Base-by-base conservation (phyloP, 1,140 invertebrate genomes). In the Pseudomyrmex flavicornis region DNA sequence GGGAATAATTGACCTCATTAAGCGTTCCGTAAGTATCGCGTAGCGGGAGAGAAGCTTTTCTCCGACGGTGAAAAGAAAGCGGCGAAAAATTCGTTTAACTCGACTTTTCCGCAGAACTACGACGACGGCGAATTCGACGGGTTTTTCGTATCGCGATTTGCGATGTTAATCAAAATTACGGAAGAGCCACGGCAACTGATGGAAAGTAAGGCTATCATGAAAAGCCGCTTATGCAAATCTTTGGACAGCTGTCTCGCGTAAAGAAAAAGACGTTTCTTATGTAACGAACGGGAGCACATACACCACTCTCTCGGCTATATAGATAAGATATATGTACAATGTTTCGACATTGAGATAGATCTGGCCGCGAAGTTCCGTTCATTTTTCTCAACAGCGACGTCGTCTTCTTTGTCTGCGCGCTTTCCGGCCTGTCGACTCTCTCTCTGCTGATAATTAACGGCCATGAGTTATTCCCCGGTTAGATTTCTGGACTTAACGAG, bases 171-270 rank as follows among this genome's bases (percentile, higher is more conserved):
- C 76, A 80, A 80, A 80, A 80, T 72, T 80, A 80, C 66, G 66
- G 46, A 65, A 79, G 35, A 77, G 26, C 62, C 62, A 17, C 12
- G n/a, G 44, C 56, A 46, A 70, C 48, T 54, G 68, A 80, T 48
- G 66, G 66, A 72, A 80, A 80, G 76, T 80, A 80, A 80, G 44
- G 76, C 66, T 80, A 80, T 80, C 76, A 80, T 80, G 76, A 80
- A 80, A 80, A 80, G 76, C 76, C 66, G 66, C 66, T 80, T 80
- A 80, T 80, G 76, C 66, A 80, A 80, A 80, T 80, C 76, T 80
- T 80, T 20, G 76, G 66, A 80, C 76, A 80, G 76, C 76, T 80
- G 76, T 59, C 76, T 80, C 76, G 44, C 66, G 20, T 80, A 72
- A 35, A 80, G 76, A 80, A 80, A 80, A 72, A 70, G 76, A 80